phyloP scores from a whole-genome alignment of 2,797 vertebrate genomes.

The Periparus ater region DNA sequence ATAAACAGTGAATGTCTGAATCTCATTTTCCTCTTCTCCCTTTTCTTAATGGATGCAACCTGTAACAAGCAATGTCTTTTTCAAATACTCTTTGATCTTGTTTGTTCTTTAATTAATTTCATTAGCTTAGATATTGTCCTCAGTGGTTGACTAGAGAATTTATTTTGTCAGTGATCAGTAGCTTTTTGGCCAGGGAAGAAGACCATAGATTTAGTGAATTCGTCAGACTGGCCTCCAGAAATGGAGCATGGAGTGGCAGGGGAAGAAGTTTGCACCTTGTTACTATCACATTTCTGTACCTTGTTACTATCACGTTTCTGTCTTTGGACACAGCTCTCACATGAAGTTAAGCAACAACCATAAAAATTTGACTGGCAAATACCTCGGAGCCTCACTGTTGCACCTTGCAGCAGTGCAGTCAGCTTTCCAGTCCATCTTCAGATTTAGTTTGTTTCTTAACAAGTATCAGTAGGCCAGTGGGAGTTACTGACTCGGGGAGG shows the following conservation, averaged over 20 bases:
- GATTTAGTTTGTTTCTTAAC: slow-evolving; percentile 63
- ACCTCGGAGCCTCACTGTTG: slow-evolving; percentile 65
- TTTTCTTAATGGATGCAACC: neutral
- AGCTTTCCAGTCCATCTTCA: slow-evolving; percentile 51
- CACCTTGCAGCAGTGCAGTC: slow-evolving; percentile 65
- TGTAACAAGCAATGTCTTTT: neutral
- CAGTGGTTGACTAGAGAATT: neutral
- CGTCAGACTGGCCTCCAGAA: slow-evolving; percentile 39
- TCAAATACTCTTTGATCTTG: neutral
- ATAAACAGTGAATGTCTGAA: neutral
- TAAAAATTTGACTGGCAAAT: slow-evolving; percentile 69
- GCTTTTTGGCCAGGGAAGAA: neutral
- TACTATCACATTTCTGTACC: slow-evolving; percentile 55
- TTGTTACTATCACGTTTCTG: slow-evolving; percentile 64
- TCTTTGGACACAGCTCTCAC: slow-evolving; percentile 63
- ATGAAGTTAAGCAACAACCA: slow-evolving; percentile 73
- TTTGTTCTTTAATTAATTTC: neutral
- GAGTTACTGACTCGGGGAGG: slow-evolving; percentile 62
- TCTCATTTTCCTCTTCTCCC: neutral
- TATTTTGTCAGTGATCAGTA: slow-evolving; percentile 4
- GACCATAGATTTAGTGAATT: slow-evolving; percentile 27
- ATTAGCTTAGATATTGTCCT: neutral
- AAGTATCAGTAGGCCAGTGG: slow-evolving; percentile 57
- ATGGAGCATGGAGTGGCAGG: neutral
- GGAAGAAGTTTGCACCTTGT: slow-evolving; percentile 28